Evolutionary conservation across 2,888 invertebrate species (phyloP).

Genomic region (Thereva nobilitata): DNA sequence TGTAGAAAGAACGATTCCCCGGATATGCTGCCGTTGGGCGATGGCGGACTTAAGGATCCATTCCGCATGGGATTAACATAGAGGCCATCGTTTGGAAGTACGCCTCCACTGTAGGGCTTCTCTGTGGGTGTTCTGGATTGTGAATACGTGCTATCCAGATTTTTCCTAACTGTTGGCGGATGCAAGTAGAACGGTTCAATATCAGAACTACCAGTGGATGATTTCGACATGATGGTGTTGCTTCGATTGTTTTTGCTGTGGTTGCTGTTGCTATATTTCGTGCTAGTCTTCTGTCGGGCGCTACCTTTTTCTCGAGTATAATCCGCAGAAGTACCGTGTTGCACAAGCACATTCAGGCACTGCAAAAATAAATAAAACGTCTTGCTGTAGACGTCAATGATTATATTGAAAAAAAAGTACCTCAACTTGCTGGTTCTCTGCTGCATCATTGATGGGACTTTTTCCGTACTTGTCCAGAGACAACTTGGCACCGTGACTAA

Average conservation of each 20-base stretch:
- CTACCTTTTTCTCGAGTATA: slow-evolving; percentile 58
- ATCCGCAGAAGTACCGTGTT: slow-evolving; percentile 75
- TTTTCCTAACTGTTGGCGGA: slow-evolving; percentile 63
- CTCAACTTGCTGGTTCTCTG: slow-evolving; percentile 88
- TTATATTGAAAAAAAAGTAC: slow-evolving; percentile 57
- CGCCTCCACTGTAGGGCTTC: slow-evolving; percentile 52
- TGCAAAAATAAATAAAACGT: slow-evolving; percentile 54
- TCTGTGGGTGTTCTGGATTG: slow-evolving; percentile 54
- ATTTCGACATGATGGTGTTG: slow-evolving; percentile 58
- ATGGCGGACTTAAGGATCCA: slow-evolving; percentile 61
- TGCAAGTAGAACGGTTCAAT: slow-evolving; percentile 76
- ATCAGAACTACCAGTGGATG: slow-evolving; percentile 57
- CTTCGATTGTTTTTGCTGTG: slow-evolving; percentile 49
- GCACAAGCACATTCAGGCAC: slow-evolving; percentile 81
- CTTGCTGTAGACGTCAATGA: slow-evolving; percentile 25
- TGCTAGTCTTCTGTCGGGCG: slow-evolving; percentile 44
- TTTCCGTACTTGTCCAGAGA: slow-evolving; percentile 85
- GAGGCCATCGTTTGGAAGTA: slow-evolving; percentile 67
- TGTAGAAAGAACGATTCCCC: slow-evolving; percentile 84
- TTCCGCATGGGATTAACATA: slow-evolving; percentile 81
- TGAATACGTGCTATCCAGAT: slow-evolving; percentile 49
- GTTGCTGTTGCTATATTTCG: slow-evolving; percentile 44
- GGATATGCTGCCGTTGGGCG: slow-evolving; percentile 62
- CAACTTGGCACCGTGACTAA: slow-evolving; percentile 79
- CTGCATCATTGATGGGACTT: slow-evolving; percentile 89